Evolutionary conservation across 2,797 vertebrate species (phyloP).

Genomic region (Hemibagrus guttatus): DNA sequence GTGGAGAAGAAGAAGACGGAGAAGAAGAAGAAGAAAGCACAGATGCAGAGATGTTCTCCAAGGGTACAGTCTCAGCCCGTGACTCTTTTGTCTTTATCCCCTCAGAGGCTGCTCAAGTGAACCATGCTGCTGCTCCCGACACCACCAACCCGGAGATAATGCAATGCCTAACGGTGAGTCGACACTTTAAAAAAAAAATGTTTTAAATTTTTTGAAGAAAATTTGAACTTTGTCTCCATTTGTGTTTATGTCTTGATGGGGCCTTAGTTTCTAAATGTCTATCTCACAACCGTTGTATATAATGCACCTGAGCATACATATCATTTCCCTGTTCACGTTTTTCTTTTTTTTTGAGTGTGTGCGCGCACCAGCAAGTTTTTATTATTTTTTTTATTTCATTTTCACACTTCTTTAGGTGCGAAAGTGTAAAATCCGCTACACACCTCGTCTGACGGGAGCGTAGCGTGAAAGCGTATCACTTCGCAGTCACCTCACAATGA

Average conservation of each 20-base stretch:
- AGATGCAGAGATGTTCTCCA: constrained; percentile 74
- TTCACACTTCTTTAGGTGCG: constrained; percentile 25
- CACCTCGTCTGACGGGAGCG: not conserved
- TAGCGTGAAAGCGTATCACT: not conserved
- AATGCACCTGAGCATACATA: not conserved
- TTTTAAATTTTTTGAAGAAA: not conserved
- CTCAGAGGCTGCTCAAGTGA: constrained; percentile 75
- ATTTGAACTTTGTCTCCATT: not conserved
- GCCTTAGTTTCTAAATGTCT: not conserved
- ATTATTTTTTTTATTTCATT: not conserved
- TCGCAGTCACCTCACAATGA: not conserved
- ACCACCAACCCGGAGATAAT: constrained; percentile 71
- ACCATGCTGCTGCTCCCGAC: constrained; percentile 71
- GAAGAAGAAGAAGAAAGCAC: constrained; percentile 16
- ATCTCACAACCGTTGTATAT: not conserved
- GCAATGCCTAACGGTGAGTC: constrained; percentile 85
- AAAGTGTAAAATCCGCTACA: not conserved
- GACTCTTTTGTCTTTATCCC: constrained; percentile 75
- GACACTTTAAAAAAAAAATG: not conserved
- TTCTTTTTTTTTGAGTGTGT: too few relatives aligned
- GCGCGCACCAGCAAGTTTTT: not conserved
- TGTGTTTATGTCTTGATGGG: constrained; percentile 9
- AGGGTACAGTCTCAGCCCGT: constrained; percentile 75
- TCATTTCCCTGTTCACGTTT: too few relatives aligned
- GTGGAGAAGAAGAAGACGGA: not conserved